Evolutionary conservation across 2,113 vertebrate genomes (phyloP).

Genomic region (Cariama cristata): DNA sequence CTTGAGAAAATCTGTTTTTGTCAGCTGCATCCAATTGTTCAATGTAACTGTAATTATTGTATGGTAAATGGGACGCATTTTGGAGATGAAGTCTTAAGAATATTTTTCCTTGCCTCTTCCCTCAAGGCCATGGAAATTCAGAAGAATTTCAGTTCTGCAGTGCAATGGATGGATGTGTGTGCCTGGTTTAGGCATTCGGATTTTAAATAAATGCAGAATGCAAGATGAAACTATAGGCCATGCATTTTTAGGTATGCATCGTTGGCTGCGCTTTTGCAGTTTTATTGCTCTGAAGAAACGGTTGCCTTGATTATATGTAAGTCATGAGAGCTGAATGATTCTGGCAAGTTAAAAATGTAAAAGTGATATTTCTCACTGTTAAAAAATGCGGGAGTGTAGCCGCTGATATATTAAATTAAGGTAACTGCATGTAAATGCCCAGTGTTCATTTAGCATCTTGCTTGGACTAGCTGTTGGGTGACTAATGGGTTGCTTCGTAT

Average conservation of each 20-base stretch:
- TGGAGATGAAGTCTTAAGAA: neutral
- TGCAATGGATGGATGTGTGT: neutral
- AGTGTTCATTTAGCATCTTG: neutral
- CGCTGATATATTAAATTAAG: neutral
- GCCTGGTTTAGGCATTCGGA: neutral
- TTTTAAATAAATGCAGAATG: neutral
- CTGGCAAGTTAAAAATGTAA: neutral
- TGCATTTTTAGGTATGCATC: neutral
- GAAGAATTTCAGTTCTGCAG: neutral
- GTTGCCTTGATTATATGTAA: neutral
- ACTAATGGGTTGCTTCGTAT: neutral
- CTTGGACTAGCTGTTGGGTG: conserved; percentile 2
- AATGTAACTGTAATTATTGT: neutral
- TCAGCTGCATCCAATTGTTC: neutral
- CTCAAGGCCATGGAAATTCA: neutral
- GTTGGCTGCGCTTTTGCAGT: neutral
- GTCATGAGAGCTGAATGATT: neutral
- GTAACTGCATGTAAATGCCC: neutral
- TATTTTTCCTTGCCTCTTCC: neutral
- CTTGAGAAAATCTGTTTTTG: neutral
- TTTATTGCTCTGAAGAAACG: neutral
- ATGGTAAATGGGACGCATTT: neutral
- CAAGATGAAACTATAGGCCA: neutral
- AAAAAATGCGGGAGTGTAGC: neutral
- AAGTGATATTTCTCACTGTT: neutral